phyloP scores from a whole-genome alignment of 2,888 invertebrate genomes.

The Lypha dubia region DNA sequence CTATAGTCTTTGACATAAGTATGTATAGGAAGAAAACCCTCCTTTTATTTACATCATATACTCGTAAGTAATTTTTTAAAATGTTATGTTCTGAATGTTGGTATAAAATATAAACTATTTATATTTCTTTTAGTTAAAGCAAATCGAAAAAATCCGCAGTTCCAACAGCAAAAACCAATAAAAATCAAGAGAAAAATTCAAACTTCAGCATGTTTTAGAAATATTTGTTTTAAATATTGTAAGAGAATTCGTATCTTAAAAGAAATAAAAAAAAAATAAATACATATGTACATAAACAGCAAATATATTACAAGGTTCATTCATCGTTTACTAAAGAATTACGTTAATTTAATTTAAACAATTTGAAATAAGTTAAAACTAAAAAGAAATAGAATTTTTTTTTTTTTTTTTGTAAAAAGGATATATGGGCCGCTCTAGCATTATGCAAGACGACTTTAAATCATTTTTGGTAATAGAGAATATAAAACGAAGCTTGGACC shows the following conservation, averaged over 20 bases:
- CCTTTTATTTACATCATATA: constrained; percentile 34
- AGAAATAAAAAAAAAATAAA: background rate
- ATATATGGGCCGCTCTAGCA: background rate
- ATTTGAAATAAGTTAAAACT: background rate
- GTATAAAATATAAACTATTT: constrained; percentile 43
- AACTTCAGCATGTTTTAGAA: constrained; percentile 16
- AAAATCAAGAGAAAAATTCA: constrained; percentile 27
- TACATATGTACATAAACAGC: background rate
- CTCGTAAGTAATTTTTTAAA: constrained; percentile 46
- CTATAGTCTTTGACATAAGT: too few species aligned
- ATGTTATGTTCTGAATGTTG: constrained; percentile 51
- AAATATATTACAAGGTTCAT: background rate
- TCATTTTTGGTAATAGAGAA: too few species aligned
- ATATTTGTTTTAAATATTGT: constrained; percentile 28
- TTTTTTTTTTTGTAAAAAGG: background rate
- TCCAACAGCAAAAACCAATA: constrained; percentile 1
- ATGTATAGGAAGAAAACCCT: background rate
- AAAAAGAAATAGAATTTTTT: background rate
- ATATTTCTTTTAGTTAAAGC: constrained; percentile 28
- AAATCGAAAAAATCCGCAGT: background rate
- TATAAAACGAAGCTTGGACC: too few species aligned
- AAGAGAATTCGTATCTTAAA: background rate
- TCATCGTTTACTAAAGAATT: background rate
- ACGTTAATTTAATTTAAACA: background rate
- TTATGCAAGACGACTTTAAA: too few species aligned